These are phyloP conservation scores for Leptopilina boulardi DNA, from an alignment of 1,140 invertebrate species.

Conservation along the genomic window DNA sequence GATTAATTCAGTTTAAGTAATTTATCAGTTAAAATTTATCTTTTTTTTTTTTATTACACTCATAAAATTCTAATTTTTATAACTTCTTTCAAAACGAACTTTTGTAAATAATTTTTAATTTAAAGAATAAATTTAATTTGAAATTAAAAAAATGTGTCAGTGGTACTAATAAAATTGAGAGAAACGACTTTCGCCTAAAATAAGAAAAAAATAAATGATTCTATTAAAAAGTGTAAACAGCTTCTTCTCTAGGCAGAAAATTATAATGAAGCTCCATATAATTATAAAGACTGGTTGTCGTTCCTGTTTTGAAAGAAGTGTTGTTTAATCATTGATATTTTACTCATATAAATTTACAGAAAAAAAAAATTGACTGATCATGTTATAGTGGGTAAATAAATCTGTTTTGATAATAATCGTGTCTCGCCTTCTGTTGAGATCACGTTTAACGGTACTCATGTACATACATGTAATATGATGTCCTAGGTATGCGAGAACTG, in stretches of 20 bases:
- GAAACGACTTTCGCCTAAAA: slow-evolving; percentile 5
- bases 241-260: not conserved
- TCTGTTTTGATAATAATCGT: slow-evolving; percentile 42
- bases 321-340: not conserved
- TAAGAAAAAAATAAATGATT: not conserved
- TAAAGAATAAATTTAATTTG: too few species aligned
- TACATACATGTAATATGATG: slow-evolving; percentile 24
- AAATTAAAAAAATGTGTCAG: too few species aligned
- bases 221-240: not conserved
- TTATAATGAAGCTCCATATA: not conserved
- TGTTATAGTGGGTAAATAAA: slow-evolving; percentile 6
- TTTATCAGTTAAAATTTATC: too few species aligned
- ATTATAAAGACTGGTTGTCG: not conserved
- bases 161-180: not conserved
- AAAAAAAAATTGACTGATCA: not conserved
- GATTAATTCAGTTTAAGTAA: too few species aligned
- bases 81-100: too few species aligned
- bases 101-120: too few species aligned
- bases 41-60: too few species aligned
- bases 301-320: not conserved
- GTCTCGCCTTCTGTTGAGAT: slow-evolving; percentile 47
- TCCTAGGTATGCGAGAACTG: slow-evolving; percentile 19
- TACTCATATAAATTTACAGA: not conserved
- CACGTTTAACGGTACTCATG: slow-evolving; percentile 54
- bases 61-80: too few species aligned